phyloP scores from a whole-genome alignment of 2,888 invertebrate genomes.

The Folsomia candida region DNA sequence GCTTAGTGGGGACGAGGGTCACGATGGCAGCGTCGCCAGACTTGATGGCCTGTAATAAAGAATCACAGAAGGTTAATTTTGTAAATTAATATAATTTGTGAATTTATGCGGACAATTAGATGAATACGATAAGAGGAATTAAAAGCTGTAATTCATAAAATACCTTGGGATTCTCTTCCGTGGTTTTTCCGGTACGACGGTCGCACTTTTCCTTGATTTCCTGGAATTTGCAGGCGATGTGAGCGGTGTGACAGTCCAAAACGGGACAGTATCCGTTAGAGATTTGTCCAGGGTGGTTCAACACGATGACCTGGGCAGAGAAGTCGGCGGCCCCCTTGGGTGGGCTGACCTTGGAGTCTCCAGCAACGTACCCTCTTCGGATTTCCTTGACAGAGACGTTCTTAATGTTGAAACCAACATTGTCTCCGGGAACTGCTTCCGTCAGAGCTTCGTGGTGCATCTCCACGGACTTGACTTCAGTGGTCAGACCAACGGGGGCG shows the following conservation, averaged over 20 bases:
- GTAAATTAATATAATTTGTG: not conserved
- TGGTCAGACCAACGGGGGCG: slow-evolving; percentile 92
- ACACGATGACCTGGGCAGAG: slow-evolving; percentile 87
- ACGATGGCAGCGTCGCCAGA: slow-evolving; percentile 97
- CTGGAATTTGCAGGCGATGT: slow-evolving; percentile 99
- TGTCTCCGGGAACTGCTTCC: slow-evolving; percentile 97
- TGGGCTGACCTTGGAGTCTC: slow-evolving; percentile 95
- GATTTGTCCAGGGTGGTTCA: slow-evolving; percentile 98
- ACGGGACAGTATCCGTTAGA: slow-evolving; percentile 98
- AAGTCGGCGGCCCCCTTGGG: slow-evolving; percentile 92
- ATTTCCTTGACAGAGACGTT: slow-evolving; percentile 99
- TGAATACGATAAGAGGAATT: not conserved
- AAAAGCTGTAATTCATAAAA: not conserved
- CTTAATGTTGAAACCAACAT: slow-evolving; percentile 99
- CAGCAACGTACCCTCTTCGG: slow-evolving; percentile 97
- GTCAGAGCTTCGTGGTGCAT: slow-evolving; percentile 99
- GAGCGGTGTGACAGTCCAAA: slow-evolving; percentile 99
- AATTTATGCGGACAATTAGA: no score
- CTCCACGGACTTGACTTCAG: slow-evolving; percentile 99
- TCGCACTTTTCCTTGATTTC: slow-evolving; percentile 98
- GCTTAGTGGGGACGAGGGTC: slow-evolving; percentile 87
- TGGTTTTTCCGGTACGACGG: slow-evolving; percentile 96
- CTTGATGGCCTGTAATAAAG: slow-evolving; percentile 69
- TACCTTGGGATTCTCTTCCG: slow-evolving; percentile 82
- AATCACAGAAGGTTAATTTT: slow-evolving; percentile 17